Base-by-base conservation (phyloP, 1,140 invertebrate species). In the Potamilus streckersoni region DNA sequence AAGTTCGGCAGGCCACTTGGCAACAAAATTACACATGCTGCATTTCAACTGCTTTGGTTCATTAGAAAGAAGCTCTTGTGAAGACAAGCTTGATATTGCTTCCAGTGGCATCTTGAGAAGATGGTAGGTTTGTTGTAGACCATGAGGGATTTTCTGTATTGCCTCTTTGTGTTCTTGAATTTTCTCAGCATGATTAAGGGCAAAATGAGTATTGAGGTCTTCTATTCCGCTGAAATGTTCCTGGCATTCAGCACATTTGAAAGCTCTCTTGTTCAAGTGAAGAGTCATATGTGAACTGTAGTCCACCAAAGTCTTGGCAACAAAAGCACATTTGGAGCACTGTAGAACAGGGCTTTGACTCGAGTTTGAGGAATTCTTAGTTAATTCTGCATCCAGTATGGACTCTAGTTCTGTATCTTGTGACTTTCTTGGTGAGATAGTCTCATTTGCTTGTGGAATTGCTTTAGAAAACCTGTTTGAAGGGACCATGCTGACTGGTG, bases 1-100 rank as follows among this genome's bases (percentile, higher is more conserved):
- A 14, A 89, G 80, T 69, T 90, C 89, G 58, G 88, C 87, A 12
- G 89, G 88, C 88, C 88, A 90, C 71, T 88, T 88, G n/a, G 87
- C 88, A 15, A 88, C 84, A 86, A 89, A 88, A 23, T 83, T 76
- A 79, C 89, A 90, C 82, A 85, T 85, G 69, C 84, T 88, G 76
- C 87, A 88, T 82, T 88, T 88, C 17, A 89, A 76, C 63, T 85
- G 85, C 62, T 84, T 85, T 38, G 76, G 73, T 64, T 86, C 85
- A 69, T 71, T 80, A 11, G 80, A 79, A 2, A 80, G 64, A 1
- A 81, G 70, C 38, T 87, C 86, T 63, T 84, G 85, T 64, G 82
- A 74, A 60, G 79, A 75, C 15, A 86, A 79, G 17, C 80, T 78
- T 38, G 83, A 80, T 13, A 88, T 84, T 27, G 80, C 79, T 66